These are phyloP conservation scores for Micropoecilia bifurca DNA, from an alignment of 2,797 vertebrate species.

Conservation along the genomic window DNA sequence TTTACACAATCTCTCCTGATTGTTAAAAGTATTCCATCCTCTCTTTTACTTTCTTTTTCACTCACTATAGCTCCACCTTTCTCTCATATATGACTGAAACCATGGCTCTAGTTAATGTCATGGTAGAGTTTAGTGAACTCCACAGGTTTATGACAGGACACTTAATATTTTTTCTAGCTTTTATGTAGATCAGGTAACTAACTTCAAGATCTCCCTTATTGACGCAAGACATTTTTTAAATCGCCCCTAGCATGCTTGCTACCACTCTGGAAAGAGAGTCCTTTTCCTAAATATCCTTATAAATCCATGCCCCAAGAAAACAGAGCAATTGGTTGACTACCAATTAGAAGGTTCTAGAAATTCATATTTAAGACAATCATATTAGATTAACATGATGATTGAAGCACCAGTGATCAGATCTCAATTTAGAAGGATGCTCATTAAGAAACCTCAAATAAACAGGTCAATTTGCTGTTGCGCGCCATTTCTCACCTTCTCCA, in stretches of 20 bases:
- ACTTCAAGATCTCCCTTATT: neutral
- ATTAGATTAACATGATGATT: neutral
- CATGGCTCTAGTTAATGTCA: neutral
- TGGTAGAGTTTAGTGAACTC: neutral
- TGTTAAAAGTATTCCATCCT: neutral
- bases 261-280: neutral
- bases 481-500: neutral
- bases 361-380: neutral
- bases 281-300: neutral
- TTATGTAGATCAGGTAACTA: neutral
- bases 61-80: neutral
- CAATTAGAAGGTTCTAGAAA: neutral
- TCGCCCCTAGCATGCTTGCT: neutral
- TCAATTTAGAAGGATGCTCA: neutral
- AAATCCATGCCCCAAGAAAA: neutral
- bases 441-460: neutral
- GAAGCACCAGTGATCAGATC: neutral
- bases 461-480: neutral
- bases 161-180: neutral
- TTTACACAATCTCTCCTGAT: neutral
- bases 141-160: neutral
- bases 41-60: neutral
- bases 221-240: neutral
- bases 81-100: neutral
- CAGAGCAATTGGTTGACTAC: neutral